Base-by-base conservation (phyloP, 2,888 invertebrate genomes). In the Thymelicus sylvestris region DNA sequence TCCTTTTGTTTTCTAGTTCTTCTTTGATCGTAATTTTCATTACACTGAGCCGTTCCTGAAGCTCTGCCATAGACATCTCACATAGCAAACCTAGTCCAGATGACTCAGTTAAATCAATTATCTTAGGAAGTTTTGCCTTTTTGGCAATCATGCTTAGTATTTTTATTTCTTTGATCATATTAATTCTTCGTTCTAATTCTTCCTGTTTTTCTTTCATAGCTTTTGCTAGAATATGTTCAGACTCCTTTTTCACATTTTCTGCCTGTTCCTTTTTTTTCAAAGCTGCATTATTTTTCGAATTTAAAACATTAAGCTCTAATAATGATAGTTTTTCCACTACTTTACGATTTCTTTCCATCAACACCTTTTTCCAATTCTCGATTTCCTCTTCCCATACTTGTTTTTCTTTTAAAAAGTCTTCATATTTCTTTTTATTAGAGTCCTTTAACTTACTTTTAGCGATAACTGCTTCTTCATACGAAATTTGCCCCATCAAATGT, bases 31-130 rank as follows among this genome's bases (percentile, higher is more conserved):
- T 86, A 44, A 94, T 88, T 83, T 94, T 95, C 76, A 94, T 84
- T 38, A 90, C 78, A 66, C 77, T 81, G 48, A 95, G 79, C 67
- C 95, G 87, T 81, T 95, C 95, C 79, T 95, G 94, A 64, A 96
- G 80, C 83, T 96, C 95, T 7, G 94, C 94, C 63, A 95, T 90
- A 0, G 95, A 95, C 95, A 96, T 96, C 88, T 96, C 95, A 82
- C 95, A 95, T 39, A 96, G 78, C 12, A 95, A 86, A 0, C 95
- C 95, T 15, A 95, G 78, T 55, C 95, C 95, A 41, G 94, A 89
- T 15, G 94, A 89, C 84, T 95, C 95, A 0, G 95, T 95, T 0
- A 95, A 90, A 82, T 96, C 95, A 75, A 95, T 92, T 64, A 95
- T 92, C 85, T 92, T 94, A 5, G 90, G 92, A 24, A 89, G 79